These are phyloP conservation scores for Oophaga sylvatica DNA, from an alignment of 2,797 vertebrate species.

Conservation along the genomic window DNA sequence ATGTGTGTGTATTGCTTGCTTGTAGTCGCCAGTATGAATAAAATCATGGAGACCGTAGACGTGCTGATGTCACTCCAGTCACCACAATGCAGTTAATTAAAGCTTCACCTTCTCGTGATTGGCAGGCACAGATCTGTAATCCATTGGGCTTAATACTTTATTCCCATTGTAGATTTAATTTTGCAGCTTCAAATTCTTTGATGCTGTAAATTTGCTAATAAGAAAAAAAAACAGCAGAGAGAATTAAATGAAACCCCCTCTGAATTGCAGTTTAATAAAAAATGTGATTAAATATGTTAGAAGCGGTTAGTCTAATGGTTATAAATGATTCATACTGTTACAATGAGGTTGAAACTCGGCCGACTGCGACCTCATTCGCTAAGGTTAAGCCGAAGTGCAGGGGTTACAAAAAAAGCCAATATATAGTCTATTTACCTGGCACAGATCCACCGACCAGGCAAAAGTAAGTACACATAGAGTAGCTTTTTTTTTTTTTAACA, in stretches of 20 bases:
- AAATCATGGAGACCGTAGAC: too few relatives aligned
- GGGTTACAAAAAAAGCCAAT: neutral
- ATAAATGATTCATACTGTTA: constrained; percentile 44
- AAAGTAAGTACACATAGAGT: too few relatives aligned
- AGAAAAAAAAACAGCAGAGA: neutral
- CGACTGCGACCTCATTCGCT: neutral
- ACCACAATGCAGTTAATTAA: neutral
- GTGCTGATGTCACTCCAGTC: neutral
- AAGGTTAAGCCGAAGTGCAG: neutral
- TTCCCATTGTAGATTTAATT: constrained; percentile 26
- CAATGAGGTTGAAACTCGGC: neutral
- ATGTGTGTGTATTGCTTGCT: neutral
- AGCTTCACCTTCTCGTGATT: neutral
- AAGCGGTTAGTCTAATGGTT: constrained; percentile 28
- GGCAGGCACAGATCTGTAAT: constrained; percentile 7
- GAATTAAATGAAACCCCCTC: constrained; percentile 25
- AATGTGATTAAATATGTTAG: constrained; percentile 38
- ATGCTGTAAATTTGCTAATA: constrained; percentile 24
- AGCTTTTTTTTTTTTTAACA: too few relatives aligned
- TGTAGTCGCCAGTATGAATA: neutral
- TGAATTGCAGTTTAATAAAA: constrained; percentile 22
- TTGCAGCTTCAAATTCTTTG: constrained; percentile 17
- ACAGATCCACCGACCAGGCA: too few relatives aligned
- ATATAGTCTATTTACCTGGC: neutral
- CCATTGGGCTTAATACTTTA: neutral